These are phyloP conservation scores for Muntiacus reevesi DNA, from an alignment of 2,113 vertebrate genomes.

Conservation along the genomic window DNA sequence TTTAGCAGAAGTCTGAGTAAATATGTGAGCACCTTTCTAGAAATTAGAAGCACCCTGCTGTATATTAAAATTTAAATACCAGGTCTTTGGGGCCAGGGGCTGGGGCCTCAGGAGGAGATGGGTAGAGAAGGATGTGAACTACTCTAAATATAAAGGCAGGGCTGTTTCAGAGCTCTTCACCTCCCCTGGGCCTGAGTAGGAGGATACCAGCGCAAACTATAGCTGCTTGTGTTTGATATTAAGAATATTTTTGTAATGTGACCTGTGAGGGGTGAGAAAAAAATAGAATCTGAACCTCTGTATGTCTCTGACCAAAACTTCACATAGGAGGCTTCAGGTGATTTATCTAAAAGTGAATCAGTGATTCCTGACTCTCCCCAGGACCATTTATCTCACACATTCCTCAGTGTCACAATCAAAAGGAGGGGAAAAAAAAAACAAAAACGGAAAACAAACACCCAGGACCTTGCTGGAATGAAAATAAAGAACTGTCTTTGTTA, in stretches of 20 bases:
- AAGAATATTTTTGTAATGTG: not conserved
- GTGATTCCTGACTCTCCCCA: not conserved
- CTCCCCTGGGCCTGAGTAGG: not conserved
- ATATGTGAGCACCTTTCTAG: not conserved
- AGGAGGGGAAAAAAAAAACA: not conserved
- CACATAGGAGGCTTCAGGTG: not conserved
- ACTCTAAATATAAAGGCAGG: not conserved
- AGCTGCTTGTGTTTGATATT: not conserved
- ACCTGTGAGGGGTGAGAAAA: not conserved
- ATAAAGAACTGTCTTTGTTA: not conserved
- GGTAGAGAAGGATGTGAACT: too few relatives aligned
- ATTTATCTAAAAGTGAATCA: slow-evolving; percentile 3
- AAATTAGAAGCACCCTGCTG: not conserved
- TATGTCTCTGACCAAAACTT: not conserved
- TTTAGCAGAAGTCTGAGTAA: not conserved
- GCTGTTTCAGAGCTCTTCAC: not conserved
- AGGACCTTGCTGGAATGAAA: not conserved
- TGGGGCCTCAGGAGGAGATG: not conserved
- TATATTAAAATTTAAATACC: not conserved
- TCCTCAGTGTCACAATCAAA: slow-evolving; percentile 20
- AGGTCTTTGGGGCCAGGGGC: not conserved
- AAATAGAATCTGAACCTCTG: not conserved
- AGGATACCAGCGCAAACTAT: not conserved
- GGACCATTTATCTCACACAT: not conserved
- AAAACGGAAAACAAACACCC: not conserved